Evolutionary conservation across 2,888 invertebrate genomes (phyloP).

Genomic region (Harpagoxenus sublaevis): DNA sequence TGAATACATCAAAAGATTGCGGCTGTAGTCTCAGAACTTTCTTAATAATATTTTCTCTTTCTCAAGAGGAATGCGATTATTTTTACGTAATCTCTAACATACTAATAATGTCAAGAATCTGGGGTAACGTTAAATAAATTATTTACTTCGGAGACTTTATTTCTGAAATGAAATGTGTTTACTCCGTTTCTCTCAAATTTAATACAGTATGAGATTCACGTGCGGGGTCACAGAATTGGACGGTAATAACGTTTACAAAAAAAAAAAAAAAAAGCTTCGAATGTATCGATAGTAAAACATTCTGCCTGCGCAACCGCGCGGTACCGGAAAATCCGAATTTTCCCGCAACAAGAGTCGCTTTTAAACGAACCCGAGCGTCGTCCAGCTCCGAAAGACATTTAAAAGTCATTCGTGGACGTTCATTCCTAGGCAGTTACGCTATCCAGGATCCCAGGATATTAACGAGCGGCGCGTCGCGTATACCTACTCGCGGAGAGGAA

Average conservation of each 20-base stretch:
- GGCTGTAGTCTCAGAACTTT: neutral
- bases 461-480: neutral
- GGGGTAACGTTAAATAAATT: no score
- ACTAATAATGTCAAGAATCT: neutral
- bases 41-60: neutral
- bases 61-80: neutral
- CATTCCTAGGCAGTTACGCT: neutral
- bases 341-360: neutral
- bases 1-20: neutral
- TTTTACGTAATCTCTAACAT: neutral
- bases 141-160: neutral
- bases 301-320: neutral
- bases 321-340: neutral
- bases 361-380: neutral
- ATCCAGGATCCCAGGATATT: constrained; percentile 8
- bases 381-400: neutral
- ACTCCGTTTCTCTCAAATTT: neutral
- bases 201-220: neutral
- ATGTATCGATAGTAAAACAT: neutral
- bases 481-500: neutral
- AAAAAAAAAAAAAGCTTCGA: neutral
- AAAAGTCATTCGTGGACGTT: neutral
- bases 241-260: no score
- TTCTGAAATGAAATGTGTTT: neutral
- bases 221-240: no score